Base-by-base conservation (phyloP, 2,888 invertebrate species). In the Formica aserva region DNA sequence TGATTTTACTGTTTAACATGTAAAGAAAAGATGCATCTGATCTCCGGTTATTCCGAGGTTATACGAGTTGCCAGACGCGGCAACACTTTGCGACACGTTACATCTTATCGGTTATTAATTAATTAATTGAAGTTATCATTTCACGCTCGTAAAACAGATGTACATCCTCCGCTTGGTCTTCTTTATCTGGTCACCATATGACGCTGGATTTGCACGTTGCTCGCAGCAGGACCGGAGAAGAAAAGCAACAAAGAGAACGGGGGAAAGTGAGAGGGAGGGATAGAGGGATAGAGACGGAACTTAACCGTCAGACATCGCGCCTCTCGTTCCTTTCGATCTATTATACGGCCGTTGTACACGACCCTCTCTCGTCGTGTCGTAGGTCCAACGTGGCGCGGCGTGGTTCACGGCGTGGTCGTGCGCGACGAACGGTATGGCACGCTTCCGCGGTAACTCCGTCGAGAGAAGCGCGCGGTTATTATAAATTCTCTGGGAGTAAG, bases 401-500 rank as follows among this genome's bases (percentile, higher is more conserved):
- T n/a, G 41, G 75, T 41, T 80, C 76, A 78, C 78, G 66, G 55
- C 76, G 80, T 74, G 71, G 71, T 67, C 81, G 86, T 83, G 84
- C 85, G 87, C 86, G 60, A 85, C 87, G 87, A 89, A 83, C 87
- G 84, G 80, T 69, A 81, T 71, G 77, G 74, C 82, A 76, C 84
- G 76, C 80, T 63, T 62, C 83, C 72, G 84, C 71, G 81, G 82
- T 86, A 86, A 88, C 84, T 86, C 86, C 85, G 86, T 88, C 90
- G 48, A 52, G 48, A 52, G 48, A 52, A 52, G 48, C 48, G 81
- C 87, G 83, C 88, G 87, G 91, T 92, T 92, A 93, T 94, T 93
- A 93, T 93, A 91, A 93, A 93, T 93, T 93, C 93, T 86, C 91
- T 87, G 88, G 87, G 89, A 91, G 93, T 91, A 89, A 87, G 86